A percentile compares a stretch with the other conserved stretches of the same genome.
Evolutionary conservation across 2,113 vertebrate species (phyloP).

Genomic region (Colossoma macropomum): DNA sequence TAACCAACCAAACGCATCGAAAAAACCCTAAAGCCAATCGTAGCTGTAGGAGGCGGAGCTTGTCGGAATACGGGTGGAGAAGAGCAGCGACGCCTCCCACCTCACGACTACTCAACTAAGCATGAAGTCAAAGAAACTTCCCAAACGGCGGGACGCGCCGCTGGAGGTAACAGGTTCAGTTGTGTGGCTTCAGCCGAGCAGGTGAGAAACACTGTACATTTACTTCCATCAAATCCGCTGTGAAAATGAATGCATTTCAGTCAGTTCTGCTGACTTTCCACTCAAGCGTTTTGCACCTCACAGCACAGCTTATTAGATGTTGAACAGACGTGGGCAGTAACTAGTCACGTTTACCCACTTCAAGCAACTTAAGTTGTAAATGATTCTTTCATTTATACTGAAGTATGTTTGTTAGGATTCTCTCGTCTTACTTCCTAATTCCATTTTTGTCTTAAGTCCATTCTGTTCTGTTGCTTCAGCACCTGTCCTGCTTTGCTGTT

Average conservation of each 20-base stretch:
- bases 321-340: neutral
- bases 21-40: neutral
- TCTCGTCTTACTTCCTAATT: no score
- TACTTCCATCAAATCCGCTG: neutral
- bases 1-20: neutral
- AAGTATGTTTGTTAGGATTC: no score
- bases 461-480: no score
- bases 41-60: neutral
- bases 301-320: neutral
- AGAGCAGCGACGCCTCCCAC: neutral
- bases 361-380: neutral
- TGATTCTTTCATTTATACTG: no score
- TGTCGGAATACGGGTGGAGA: neutral
- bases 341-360: neutral
- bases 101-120: neutral
- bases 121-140: neutral
- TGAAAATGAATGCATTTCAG: neutral
- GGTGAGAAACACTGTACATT: neutral
- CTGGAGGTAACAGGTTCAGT: neutral
- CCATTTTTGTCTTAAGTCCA: no score
- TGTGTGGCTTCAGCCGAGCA: neutral
- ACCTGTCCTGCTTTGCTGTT: no score
- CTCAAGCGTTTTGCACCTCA: neutral
- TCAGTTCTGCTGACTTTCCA: neutral
- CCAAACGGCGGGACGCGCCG: neutral